phyloP scores from a whole-genome alignment of 2,888 invertebrate species.

The Smittia sp. region DNA sequence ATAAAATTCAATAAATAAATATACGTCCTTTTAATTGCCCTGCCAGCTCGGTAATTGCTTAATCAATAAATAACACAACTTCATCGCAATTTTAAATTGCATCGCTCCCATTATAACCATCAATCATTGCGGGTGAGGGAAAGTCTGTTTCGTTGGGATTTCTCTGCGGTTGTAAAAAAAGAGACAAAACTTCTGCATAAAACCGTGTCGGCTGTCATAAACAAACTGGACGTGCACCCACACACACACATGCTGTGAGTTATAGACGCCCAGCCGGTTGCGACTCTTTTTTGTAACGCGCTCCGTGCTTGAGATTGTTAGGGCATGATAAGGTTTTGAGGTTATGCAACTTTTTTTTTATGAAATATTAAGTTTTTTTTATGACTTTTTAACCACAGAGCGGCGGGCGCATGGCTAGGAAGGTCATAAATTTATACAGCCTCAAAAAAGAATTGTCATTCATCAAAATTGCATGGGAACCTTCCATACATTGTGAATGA shows the following conservation, averaged over 20 bases:
- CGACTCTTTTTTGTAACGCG: no score
- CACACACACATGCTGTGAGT: not conserved
- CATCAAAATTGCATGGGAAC: slow-evolving; percentile 33
- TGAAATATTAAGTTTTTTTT: no score
- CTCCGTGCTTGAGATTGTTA: no score
- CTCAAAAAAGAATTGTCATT: slow-evolving; percentile 20
- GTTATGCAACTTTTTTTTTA: no score
- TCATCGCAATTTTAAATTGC: slow-evolving; percentile 4
- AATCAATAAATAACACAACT: slow-evolving; percentile 28
- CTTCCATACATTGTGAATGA: slow-evolving; percentile 8
- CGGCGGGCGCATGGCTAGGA: not conserved
- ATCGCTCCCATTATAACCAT: not conserved
- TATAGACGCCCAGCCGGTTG: no score
- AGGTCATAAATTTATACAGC: not conserved
- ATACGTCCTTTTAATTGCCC: slow-evolving; percentile 29
- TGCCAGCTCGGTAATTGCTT: slow-evolving; percentile 25
- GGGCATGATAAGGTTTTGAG: no score
- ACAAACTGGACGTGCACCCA: not conserved
- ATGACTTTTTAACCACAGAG: no score
- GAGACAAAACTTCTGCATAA: slow-evolving; percentile 9
- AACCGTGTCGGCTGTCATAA: slow-evolving; percentile 18
- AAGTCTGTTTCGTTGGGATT: not conserved
- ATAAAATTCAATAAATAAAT: slow-evolving; percentile 32
- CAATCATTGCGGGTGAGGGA: slow-evolving; percentile 12
- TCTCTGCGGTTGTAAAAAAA: not conserved